Evolutionary conservation across 2,888 invertebrate genomes (phyloP).

Genomic region (Chromoteleia sp.): DNA sequence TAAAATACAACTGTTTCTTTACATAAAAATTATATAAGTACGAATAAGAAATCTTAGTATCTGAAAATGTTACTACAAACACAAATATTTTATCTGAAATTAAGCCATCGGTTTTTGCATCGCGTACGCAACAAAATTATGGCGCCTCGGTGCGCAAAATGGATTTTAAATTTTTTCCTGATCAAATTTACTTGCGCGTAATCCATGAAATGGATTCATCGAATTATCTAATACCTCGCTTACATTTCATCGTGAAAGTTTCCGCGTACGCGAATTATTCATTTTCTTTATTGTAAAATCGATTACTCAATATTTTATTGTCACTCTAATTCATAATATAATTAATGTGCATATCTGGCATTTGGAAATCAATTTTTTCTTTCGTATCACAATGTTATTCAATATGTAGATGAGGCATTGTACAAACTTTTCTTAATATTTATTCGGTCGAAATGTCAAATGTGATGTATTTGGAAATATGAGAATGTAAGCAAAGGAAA

Average conservation of each 20-base stretch:
- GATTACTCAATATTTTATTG: constrained; percentile 20
- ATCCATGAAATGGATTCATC: constrained; percentile 30
- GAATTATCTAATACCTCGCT: constrained; percentile 46
- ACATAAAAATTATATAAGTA: too few species aligned
- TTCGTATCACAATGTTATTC: too few species aligned
- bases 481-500: background rate
- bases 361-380: too few species aligned
- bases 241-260: constrained; percentile 49
- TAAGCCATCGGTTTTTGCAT: constrained; percentile 20
- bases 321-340: too few species aligned
- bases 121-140: background rate
- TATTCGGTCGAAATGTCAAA: background rate
- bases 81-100: constrained; percentile 8
- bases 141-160: constrained; percentile 23
- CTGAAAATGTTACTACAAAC: too few species aligned
- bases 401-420: too few species aligned
- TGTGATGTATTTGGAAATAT: background rate
- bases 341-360: too few species aligned
- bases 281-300: constrained; percentile 22
- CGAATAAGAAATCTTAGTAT: too few species aligned
- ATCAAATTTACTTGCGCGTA: constrained; percentile 35
- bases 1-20: too few species aligned
- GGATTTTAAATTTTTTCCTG: constrained; percentile 24
- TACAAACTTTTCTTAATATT: too few species aligned
- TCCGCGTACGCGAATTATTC: background rate